These are phyloP conservation scores for Kryphioiulus occultus DNA, from an alignment of 2,888 invertebrate genomes.

Conservation along the genomic window DNA sequence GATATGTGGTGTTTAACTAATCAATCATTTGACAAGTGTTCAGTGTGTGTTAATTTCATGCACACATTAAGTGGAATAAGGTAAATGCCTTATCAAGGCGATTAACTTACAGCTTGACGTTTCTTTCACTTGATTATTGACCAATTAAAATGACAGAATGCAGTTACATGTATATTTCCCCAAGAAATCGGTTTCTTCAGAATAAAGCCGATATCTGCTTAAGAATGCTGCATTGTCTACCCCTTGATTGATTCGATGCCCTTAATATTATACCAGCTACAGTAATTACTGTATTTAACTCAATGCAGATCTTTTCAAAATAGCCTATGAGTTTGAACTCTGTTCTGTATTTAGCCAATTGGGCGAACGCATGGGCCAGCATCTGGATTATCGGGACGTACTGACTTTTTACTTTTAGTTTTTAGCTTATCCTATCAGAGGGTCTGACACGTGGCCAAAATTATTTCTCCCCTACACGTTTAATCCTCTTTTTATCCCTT, in stretches of 20 bases:
- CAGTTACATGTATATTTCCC: not conserved
- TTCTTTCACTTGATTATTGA: no score
- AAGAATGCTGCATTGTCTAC: no score
- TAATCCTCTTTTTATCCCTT: not conserved
- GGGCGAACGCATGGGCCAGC: not conserved
- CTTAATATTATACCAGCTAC: no score
- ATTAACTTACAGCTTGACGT: not conserved
- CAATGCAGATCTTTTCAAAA: not conserved
- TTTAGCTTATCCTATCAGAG: not conserved
- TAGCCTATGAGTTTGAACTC: not conserved
- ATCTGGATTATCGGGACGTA: not conserved
- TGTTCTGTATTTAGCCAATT: not conserved
- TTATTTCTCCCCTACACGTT: not conserved
- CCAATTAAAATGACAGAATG: no score
- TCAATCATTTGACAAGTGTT: not conserved
- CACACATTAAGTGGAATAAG: not conserved
- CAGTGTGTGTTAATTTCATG: not conserved
- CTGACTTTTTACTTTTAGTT: not conserved
- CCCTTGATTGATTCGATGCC: no score
- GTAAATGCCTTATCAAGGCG: not conserved
- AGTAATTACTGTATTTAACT: no score
- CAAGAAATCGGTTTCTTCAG: no score
- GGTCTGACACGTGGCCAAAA: not conserved
- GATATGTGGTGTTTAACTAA: not conserved
- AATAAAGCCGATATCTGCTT: no score